Percentiles rank a stretch among this genome's conserved stretches.
phyloP scores from a whole-genome alignment of 2,113 vertebrate species.

The Cochlearius cochlearius region DNA sequence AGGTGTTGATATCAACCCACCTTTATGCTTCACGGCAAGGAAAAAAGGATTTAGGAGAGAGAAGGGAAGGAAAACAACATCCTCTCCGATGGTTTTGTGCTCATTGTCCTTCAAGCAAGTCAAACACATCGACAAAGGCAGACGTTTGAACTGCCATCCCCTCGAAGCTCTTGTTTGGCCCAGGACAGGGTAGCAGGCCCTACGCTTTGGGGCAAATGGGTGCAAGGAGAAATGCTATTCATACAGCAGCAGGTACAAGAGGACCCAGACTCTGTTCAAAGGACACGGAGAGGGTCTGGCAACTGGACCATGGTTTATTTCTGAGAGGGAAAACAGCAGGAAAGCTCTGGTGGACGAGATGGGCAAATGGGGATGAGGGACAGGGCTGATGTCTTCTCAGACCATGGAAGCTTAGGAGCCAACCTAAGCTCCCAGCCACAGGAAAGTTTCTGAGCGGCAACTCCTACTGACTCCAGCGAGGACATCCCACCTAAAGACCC shows the following conservation, averaged over 20 bases:
- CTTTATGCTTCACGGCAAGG: neutral
- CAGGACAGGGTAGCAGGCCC: neutral
- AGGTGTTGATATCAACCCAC: neutral
- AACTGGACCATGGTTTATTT: neutral
- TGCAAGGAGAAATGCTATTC: neutral
- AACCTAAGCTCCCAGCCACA: neutral
- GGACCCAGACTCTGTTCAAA: neutral
- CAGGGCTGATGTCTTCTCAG: neutral
- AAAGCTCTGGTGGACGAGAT: neutral
- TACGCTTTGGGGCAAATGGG: fast-evolving
- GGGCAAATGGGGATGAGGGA: neutral
- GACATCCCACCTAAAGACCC: neutral
- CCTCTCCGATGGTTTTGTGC: neutral
- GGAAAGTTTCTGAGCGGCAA: neutral
- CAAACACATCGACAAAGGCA: neutral
- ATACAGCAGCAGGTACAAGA: neutral
- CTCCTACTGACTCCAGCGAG: neutral
- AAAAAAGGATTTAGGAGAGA: neutral
- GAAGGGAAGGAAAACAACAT: neutral
- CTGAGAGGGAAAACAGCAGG: neutral
- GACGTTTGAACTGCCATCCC: neutral
- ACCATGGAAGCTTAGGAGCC: neutral
- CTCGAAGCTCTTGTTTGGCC: neutral
- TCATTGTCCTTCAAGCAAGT: neutral
- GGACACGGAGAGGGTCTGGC: neutral